Percentiles rank a stretch among this genome's conserved stretches.
Conservation (phyloP, 1,140 invertebrate species). For the Nomia melanderi region DNA sequence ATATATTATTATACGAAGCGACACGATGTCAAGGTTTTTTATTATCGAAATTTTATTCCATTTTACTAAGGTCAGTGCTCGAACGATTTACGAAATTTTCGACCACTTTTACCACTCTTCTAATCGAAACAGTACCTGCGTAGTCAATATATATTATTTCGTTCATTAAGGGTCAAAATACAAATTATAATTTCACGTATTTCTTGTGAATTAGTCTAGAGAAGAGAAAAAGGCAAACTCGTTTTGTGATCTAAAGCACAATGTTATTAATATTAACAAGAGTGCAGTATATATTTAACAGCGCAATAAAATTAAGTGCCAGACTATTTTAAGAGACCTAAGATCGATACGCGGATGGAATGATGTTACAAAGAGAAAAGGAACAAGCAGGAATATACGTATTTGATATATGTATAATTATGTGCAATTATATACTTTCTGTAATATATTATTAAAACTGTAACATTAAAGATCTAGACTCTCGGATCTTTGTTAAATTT, state of each 20-base stretch:
- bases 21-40: neutral
- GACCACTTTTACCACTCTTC: slow-evolving; percentile 24
- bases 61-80: neutral
- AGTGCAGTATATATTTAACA: slow-evolving; percentile 24
- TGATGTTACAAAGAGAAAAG: slow-evolving; percentile 14
- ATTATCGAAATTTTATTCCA: slow-evolving; percentile 1
- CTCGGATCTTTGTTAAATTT: slow-evolving; percentile 29
- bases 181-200: slow-evolving; percentile 20
- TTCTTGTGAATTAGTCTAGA: neutral
- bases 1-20: neutral
- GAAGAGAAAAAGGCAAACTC: neutral
- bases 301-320: slow-evolving; percentile 36
- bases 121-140: slow-evolving; percentile 48
- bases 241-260: slow-evolving; percentile 30
- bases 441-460: slow-evolving; percentile 52
- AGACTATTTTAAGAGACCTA: slow-evolving; percentile 26
- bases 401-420: slow-evolving; percentile 41
- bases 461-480: slow-evolving; percentile 6
- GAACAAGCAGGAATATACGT: slow-evolving; percentile 20
- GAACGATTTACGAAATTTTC: slow-evolving; percentile 15
- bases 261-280: neutral
- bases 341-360: neutral
- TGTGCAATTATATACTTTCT: slow-evolving; percentile 43
- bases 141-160: slow-evolving; percentile 41
- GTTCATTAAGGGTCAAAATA: slow-evolving; percentile 21